Evolutionary conservation across 2,797 vertebrate genomes (phyloP).

Genomic region (Lepilemur septentrionalis): DNA sequence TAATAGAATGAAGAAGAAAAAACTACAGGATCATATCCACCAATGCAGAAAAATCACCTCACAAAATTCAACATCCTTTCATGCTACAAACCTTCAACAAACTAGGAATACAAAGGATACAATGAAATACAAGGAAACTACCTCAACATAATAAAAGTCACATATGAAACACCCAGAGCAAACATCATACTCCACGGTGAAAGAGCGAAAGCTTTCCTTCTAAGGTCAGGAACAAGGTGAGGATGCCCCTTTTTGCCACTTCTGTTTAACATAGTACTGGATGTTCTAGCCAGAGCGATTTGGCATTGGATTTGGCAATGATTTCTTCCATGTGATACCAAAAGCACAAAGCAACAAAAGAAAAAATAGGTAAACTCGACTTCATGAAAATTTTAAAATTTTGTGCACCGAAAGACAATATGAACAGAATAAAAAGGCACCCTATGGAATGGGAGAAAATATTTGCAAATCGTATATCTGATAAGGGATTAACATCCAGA

Average conservation of each 20-base stretch:
- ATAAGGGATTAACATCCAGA: neutral
- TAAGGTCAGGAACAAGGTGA: neutral
- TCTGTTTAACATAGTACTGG: neutral
- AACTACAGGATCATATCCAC: neutral
- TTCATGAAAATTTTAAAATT: neutral
- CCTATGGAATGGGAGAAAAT: neutral
- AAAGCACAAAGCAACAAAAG: neutral
- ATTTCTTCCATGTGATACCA: neutral
- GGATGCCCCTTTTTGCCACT: neutral
- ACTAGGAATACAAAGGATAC: neutral
- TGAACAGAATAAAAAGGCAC: neutral
- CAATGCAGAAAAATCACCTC: neutral
- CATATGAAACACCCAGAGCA: neutral
- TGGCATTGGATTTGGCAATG: neutral
- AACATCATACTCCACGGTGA: neutral
- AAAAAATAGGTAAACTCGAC: neutral
- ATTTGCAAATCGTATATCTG: neutral
- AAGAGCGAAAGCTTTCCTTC: neutral
- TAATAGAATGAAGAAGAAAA: neutral
- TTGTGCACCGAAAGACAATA: neutral
- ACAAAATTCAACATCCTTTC: neutral
- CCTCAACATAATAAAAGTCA: neutral
- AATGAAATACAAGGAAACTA: neutral
- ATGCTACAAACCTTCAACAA: neutral
- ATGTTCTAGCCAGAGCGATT: neutral